Evolutionary conservation across 1,140 invertebrate species (phyloP), one percentile per base, ranked within the genome.

Genomic region (Caerostris darwini): DNA sequence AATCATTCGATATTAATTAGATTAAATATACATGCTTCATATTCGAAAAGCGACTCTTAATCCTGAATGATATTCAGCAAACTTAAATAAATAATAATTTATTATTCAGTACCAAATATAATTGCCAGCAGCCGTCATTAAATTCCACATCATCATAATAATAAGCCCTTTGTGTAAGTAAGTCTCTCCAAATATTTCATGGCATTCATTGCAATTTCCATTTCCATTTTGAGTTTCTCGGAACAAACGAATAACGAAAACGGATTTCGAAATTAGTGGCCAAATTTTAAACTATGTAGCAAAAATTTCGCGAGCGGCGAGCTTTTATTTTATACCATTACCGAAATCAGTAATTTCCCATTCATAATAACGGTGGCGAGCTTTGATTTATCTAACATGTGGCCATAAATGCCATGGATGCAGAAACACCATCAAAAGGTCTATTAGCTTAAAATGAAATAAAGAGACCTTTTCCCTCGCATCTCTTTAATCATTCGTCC

Each of bases 401-500:
- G 19, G 14, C 54, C 54, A 58, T 83, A 83, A 83, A 83, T 83
- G 54, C 10, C 82, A 57, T 19, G n/a, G 56, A 56, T 56, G 7
- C 82, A n/a, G 4, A 56, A 59, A 53, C n/a, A 59, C 2, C 71
- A 86, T 86, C 54, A 87, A 61, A 54, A 88, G 61, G 10, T 88
- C n/a, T 88, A 88, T 88, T 57, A 53, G 19, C 50, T 57, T 64
- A n/a, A 57, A 88, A 57, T 10, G 86, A 57, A 88, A 67, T 57
- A 88, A 88, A 53, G 86, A 34, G 34, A 34, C 34, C 86, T 58
- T 83, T 83, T 57, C 82, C 34, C 54, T 58, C 6, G 19, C 50
- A 67, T 67, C 59, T 64, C 82, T 88, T 88, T 88, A 88, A 88
- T 88, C 59, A 88, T 64, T 53, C 8, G 10, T 88, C 86, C 59